phyloP scores from a whole-genome alignment of 2,797 vertebrate genomes.

The Lacerta viridis region DNA sequence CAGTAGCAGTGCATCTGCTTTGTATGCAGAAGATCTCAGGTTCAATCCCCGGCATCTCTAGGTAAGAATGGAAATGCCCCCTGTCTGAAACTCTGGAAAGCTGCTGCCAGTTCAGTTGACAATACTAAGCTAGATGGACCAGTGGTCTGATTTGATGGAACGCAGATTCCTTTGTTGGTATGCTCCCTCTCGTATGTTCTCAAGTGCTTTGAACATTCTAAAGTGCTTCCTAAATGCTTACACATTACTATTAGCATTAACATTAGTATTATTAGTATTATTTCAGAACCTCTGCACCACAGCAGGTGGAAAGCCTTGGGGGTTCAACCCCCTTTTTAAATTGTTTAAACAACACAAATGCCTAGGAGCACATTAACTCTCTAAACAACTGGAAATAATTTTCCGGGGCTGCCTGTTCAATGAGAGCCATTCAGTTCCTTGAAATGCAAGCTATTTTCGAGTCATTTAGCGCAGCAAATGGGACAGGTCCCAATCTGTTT shows the following conservation, averaged over 20 bases:
- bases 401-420: slow-evolving; percentile 59
- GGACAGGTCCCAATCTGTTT: slow-evolving; percentile 77
- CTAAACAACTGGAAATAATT: slow-evolving; percentile 70
- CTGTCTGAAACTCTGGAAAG: too few relatives aligned
- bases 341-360: slow-evolving; percentile 69
- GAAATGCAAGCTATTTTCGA: slow-evolving; percentile 75
- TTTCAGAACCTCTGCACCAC: slow-evolving; percentile 1
- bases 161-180: too few relatives aligned
- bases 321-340: slow-evolving; percentile 42
- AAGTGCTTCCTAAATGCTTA: slow-evolving; percentile 7
- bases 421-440: slow-evolving; percentile 73
- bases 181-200: neutral
- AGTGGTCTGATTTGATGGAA: too few relatives aligned
- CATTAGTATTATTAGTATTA: slow-evolving; percentile 15
- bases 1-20: too few relatives aligned
- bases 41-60: too few relatives aligned
- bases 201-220: neutral
- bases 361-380: slow-evolving; percentile 65
- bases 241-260: neutral
- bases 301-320: slow-evolving; percentile 61
- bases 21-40: too few relatives aligned
- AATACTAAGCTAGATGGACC: too few relatives aligned
- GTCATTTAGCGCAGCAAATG: slow-evolving; percentile 76
- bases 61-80: too few relatives aligned
- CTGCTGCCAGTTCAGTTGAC: too few relatives aligned